Percentiles rank a stretch among this genome's conserved stretches.
These are phyloP conservation scores for Propithecus deckenii DNA, from an alignment of 2,797 vertebrate genomes.

Conservation along the genomic window DNA sequence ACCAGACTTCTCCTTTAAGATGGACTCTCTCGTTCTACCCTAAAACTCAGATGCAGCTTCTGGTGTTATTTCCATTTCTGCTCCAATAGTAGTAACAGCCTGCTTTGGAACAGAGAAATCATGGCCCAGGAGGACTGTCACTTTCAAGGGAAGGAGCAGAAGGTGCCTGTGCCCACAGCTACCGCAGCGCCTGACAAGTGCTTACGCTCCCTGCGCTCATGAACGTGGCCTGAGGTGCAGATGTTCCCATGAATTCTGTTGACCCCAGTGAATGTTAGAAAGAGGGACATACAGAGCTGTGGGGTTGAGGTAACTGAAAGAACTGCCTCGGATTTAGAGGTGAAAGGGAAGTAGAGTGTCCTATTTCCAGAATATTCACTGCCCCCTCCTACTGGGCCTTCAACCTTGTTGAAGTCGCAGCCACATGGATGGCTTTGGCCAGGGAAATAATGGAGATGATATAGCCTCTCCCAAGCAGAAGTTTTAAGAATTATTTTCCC, in stretches of 20 bases:
- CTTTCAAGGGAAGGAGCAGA: background rate
- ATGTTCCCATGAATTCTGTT: background rate
- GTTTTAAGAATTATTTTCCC: background rate
- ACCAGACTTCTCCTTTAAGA: background rate
- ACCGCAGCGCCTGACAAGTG: background rate
- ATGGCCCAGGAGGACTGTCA: too few relatives aligned
- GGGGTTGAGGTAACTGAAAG: background rate
- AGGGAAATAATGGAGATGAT: background rate
- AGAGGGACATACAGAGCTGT: background rate
- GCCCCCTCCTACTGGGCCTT: background rate
- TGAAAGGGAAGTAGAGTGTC: background rate
- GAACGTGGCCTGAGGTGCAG: background rate
- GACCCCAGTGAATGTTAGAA: background rate
- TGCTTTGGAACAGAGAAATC: background rate
- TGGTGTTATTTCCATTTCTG: background rate
- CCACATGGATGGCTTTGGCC: background rate
- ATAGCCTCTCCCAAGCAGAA: background rate
- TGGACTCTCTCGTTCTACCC: background rate
- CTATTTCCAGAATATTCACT: background rate
- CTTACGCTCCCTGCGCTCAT: background rate
- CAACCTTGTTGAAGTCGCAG: accelerated
- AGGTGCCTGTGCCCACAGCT: background rate
- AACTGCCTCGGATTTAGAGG: background rate
- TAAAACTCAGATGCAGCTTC: background rate
- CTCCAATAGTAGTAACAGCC: background rate